A percentile compares a stretch with the other conserved stretches of the same genome.
Conservation (phyloP, 2,797 vertebrate genomes). For the Gymnoscopelus microlampas region DNA sequence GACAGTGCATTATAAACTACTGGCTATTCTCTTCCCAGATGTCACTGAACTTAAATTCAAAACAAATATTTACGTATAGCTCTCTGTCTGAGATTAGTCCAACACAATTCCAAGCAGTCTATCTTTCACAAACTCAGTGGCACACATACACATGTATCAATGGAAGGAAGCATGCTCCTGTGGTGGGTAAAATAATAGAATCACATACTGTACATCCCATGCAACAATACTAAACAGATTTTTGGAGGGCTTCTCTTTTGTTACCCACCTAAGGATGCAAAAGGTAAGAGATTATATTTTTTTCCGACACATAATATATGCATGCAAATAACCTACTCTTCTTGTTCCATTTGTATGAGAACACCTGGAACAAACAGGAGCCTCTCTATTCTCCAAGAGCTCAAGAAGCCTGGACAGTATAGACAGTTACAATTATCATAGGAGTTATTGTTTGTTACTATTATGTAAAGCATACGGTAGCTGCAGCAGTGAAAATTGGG, state of each 20-base stretch:
- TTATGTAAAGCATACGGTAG: conserved; percentile 90
- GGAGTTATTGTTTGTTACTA: conserved; percentile 88
- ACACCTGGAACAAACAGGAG: conserved; percentile 82
- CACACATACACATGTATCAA: conserved; percentile 55
- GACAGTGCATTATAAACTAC: conserved; percentile 37
- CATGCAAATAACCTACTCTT: conserved; percentile 96
- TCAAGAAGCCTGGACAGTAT: conserved; percentile 87
- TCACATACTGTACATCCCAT: conserved; percentile 84
- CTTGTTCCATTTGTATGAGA: conserved; percentile 88
- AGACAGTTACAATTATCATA: conserved; percentile 91
- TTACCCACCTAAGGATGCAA: conserved; percentile 90
- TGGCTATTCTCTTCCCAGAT: conserved; percentile 53
- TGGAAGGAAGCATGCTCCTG: conserved; percentile 77
- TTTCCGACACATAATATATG: conserved; percentile 93
- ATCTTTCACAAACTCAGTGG: conserved; percentile 40
- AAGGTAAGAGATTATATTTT: conserved; percentile 90
- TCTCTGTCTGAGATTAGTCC: conserved; percentile 43
- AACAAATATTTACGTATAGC: conserved; percentile 36
- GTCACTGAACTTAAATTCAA: conserved; percentile 46
- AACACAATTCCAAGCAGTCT: conserved; percentile 39
- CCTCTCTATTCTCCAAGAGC: conserved; percentile 82
- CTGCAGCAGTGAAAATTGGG: conserved; percentile 88
- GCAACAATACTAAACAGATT: conserved; percentile 82
- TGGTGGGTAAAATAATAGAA: conserved; percentile 74
- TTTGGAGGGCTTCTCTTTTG: conserved; percentile 88